Percentiles rank a stretch among this genome's conserved stretches.
phyloP scores from a whole-genome alignment of 2,113 vertebrate genomes.

The Phrynosoma platyrhinos region DNA sequence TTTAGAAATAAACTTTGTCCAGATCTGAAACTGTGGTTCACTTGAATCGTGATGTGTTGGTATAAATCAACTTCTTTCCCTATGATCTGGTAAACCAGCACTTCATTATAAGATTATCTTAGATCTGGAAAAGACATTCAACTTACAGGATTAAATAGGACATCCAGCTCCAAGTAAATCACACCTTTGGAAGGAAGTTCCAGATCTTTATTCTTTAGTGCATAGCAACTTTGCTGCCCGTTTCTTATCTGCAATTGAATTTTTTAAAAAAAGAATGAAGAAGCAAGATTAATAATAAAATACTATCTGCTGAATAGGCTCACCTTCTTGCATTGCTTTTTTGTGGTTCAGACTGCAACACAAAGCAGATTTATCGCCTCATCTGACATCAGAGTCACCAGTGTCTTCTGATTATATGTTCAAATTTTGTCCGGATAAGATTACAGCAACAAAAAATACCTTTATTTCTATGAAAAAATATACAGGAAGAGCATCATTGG shows the following conservation, averaged over 20 bases:
- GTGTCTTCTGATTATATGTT: not conserved
- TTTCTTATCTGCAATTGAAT: slow-evolving; percentile 85
- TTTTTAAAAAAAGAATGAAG: not conserved
- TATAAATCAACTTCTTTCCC: not conserved
- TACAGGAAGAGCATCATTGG: not conserved
- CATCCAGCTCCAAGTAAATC: slow-evolving; percentile 89
- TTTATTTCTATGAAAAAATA: not conserved
- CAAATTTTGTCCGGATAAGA: not conserved
- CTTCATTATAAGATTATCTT: not conserved
- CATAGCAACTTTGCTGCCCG: slow-evolving; percentile 83
- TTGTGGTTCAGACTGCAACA: not conserved
- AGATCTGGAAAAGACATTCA: not conserved
- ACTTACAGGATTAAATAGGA: slow-evolving; percentile 94
- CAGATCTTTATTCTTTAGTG: slow-evolving; percentile 92
- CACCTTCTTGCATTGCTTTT: too few relatives aligned
- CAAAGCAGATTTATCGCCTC: not conserved
- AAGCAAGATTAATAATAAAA: not conserved
- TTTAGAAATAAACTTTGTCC: too few relatives aligned
- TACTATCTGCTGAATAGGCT: not conserved
- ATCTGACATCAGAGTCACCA: not conserved
- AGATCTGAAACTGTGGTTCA: not conserved
- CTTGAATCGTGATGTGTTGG: not conserved
- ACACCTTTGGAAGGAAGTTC: slow-evolving; percentile 86
- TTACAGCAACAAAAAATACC: too few relatives aligned
- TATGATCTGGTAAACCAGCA: not conserved